Evolutionary conservation across 2,797 vertebrate genomes (phyloP).

Genomic region (Pangasius krempfi): DNA sequence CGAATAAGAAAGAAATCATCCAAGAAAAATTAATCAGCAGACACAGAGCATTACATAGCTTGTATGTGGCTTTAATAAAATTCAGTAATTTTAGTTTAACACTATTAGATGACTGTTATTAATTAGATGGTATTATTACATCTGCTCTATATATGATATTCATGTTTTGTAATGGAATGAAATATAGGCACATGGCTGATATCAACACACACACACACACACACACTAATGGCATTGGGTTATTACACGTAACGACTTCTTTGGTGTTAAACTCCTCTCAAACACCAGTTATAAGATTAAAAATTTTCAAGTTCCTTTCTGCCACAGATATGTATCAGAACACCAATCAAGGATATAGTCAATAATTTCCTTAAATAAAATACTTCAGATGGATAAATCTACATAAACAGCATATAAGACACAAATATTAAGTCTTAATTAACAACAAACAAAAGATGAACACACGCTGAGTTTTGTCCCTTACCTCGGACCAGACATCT

Average conservation of each 20-base stretch:
- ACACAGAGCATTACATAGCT: too few relatives aligned
- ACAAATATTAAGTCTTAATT: not conserved
- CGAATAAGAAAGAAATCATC: not conserved
- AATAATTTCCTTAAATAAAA: not conserved
- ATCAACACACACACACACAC: not conserved
- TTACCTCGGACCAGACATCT: slow-evolving; percentile 29
- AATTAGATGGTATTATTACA: not conserved
- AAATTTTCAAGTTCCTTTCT: not conserved
- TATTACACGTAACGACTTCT: not conserved
- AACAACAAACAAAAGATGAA: not conserved
- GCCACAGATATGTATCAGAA: not conserved
- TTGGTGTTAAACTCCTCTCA: not conserved
- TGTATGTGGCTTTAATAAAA: not conserved
- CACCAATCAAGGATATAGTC: not conserved
- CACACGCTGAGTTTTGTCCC: not conserved
- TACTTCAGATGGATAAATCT: not conserved
- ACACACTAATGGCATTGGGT: not conserved
- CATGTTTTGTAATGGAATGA: not conserved
- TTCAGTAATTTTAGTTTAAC: not conserved
- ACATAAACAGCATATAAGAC: not conserved
- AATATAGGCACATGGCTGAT: not conserved
- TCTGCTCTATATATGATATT: not conserved
- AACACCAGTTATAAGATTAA: not conserved
- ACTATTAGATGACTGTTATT: not conserved
- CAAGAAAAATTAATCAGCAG: not conserved